Conservation (phyloP, 2,113 vertebrate genomes). For the Eptatretus burgeri region DNA sequence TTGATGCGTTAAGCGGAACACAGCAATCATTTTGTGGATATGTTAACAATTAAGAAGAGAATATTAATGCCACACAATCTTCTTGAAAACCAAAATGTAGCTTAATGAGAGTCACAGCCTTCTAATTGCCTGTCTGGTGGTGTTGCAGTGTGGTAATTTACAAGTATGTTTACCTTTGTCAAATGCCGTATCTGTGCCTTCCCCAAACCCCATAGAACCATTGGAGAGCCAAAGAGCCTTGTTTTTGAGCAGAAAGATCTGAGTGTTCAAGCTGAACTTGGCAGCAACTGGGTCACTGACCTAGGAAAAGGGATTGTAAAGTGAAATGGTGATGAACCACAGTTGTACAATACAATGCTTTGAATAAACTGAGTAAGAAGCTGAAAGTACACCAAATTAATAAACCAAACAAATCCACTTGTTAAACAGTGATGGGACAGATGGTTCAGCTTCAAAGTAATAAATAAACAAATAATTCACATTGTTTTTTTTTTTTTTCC, state of each 20-base stretch:
- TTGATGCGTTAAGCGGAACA: no score
- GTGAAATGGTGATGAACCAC: no score
- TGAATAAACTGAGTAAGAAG: no score
- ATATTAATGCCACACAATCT: neutral
- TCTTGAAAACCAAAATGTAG: neutral
- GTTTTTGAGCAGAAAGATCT: conserved; percentile 58
- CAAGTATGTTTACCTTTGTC: conserved; percentile 31
- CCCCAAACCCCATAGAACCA: conserved; percentile 59
- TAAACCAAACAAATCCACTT: no score
- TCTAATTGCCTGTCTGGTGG: neutral
- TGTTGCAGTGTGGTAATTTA: neutral
- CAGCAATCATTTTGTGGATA: no score
- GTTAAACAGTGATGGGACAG: no score
- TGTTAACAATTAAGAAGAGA: neutral
- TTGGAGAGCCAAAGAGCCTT: conserved; percentile 59
- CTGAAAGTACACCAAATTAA: no score
- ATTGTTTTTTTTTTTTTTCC: no score
- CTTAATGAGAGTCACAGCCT: neutral
- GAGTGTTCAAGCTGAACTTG: conserved; percentile 74
- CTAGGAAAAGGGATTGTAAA: conserved; percentile 17
- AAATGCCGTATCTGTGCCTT: conserved; percentile 50
- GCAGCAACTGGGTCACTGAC: conserved; percentile 77
- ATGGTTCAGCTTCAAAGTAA: no score
- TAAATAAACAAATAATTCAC: no score
- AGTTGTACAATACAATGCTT: no score